Evolutionary conservation across 2,113 vertebrate species (phyloP).

Genomic region (Nesogale talazaci): DNA sequence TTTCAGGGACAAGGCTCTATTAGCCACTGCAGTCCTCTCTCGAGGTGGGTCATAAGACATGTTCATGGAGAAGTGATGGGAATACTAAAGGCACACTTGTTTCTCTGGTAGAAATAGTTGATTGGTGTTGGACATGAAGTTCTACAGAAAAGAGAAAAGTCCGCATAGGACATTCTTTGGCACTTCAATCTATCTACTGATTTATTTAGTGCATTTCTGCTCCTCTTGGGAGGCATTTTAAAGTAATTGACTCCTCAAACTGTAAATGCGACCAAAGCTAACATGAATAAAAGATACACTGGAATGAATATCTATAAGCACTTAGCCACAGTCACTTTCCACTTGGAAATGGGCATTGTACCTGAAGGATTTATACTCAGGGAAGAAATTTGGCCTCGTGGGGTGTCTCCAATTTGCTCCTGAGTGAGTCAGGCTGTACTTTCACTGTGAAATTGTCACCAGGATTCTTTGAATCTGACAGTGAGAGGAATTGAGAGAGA

Average conservation of each 20-base stretch:
- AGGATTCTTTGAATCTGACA: constrained; percentile 41
- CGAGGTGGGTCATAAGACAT: neutral
- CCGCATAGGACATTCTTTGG: constrained; percentile 26
- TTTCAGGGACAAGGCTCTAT: constrained; percentile 59
- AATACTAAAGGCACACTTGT: constrained; percentile 29
- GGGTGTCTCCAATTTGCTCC: constrained; percentile 49
- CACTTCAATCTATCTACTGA: constrained; percentile 43
- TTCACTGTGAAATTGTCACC: constrained; percentile 28
- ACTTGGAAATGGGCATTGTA: constrained; percentile 46
- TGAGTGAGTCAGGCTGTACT: constrained; percentile 5
- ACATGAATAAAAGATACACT: constrained; percentile 76
- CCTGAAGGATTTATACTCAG: constrained; percentile 77
- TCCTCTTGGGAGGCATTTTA: constrained; percentile 66
- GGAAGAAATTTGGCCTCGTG: constrained; percentile 60
- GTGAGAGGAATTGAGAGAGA: neutral
- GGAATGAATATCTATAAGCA: constrained; percentile 69
- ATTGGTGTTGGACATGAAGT: constrained; percentile 24
- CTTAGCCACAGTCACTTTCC: constrained; percentile 65
- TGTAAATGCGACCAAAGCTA: constrained; percentile 60
- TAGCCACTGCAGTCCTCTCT: neutral
- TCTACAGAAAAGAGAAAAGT: constrained; percentile 23
- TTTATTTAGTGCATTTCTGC: constrained; percentile 57
- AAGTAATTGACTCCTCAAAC: constrained; percentile 69
- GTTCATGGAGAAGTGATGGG: constrained; percentile 36
- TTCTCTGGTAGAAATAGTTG: constrained; percentile 34